Conservation (phyloP, 2,113 vertebrate species). For the Chrysochloris asiatica region DNA sequence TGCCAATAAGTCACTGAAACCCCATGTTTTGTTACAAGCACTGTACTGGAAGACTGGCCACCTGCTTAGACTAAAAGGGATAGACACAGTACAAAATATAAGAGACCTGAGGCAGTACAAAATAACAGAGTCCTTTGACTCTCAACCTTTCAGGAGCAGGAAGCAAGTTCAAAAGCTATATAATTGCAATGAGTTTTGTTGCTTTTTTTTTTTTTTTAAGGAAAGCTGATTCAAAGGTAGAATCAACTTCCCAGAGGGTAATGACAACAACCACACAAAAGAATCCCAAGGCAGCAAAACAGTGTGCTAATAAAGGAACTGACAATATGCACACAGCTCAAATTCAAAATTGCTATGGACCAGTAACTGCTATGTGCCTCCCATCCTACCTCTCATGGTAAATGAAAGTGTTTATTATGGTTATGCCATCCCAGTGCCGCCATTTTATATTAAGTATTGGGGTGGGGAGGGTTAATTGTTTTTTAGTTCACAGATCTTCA, state of each 20-base stretch:
- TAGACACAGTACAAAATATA: neutral
- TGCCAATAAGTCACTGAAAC: neutral
- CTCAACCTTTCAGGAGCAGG: neutral
- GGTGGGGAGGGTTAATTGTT: too few relatives aligned
- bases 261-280: neutral
- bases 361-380: neutral
- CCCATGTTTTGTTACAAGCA: neutral
- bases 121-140: neutral
- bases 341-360: neutral
- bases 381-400: too few relatives aligned
- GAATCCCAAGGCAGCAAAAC: neutral
- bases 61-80: neutral
- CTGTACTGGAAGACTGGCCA: neutral
- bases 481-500: neutral
- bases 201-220: neutral
- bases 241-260: neutral
- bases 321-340: neutral
- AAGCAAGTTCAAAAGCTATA: neutral
- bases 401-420: accelerated
- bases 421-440: too few relatives aligned
- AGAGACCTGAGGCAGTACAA: neutral
- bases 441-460: neutral
- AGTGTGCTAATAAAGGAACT: neutral
- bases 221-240: neutral
- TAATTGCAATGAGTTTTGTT: neutral